A percentile compares a stretch with the other conserved stretches of the same genome.
Conservation (phyloP, 2,888 invertebrate species). For the Cheilosia pagana region DNA sequence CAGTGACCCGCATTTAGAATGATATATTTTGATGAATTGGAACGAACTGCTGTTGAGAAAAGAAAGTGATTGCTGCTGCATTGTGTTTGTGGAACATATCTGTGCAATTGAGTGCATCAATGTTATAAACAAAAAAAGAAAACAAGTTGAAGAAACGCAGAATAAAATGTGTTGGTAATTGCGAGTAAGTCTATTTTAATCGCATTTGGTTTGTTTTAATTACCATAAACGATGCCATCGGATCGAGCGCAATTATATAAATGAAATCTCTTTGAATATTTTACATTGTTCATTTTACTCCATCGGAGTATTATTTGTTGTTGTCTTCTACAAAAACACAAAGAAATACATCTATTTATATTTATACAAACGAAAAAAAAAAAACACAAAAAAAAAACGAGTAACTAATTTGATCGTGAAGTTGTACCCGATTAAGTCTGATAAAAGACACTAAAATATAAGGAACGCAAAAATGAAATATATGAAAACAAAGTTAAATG, state of each 20-base stretch:
- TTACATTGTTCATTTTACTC: slow-evolving; percentile 65
- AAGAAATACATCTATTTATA: slow-evolving; percentile 10
- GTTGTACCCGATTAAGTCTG: slow-evolving; percentile 1
- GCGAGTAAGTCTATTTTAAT: slow-evolving; percentile 46
- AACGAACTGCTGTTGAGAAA: slow-evolving; percentile 18
- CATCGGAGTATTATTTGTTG: slow-evolving; percentile 67
- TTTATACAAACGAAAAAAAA: not conserved
- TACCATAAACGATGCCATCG: slow-evolving; percentile 71
- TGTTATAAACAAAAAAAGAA: slow-evolving; percentile 26
- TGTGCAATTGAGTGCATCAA: slow-evolving; percentile 65
- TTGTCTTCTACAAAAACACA: slow-evolving; percentile 63
- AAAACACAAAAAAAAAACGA: not conserved
- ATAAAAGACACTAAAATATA: slow-evolving; percentile 13
- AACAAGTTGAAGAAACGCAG: slow-evolving; percentile 23
- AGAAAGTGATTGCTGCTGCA: slow-evolving; percentile 45
- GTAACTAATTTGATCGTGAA: not conserved
- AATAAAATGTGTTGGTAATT: slow-evolving; percentile 48
- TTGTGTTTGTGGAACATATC: slow-evolving; percentile 21
- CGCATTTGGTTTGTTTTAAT: slow-evolving; percentile 55
- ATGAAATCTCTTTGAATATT: slow-evolving; percentile 60
- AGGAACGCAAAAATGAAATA: not conserved
- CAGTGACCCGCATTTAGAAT: slow-evolving; percentile 28
- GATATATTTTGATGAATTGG: slow-evolving; percentile 11
- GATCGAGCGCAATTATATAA: slow-evolving; percentile 63
- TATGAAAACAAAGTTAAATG: not conserved